These are phyloP conservation scores for Penaeus indicus DNA, from an alignment of 1,140 invertebrate species.

Conservation along the genomic window DNA sequence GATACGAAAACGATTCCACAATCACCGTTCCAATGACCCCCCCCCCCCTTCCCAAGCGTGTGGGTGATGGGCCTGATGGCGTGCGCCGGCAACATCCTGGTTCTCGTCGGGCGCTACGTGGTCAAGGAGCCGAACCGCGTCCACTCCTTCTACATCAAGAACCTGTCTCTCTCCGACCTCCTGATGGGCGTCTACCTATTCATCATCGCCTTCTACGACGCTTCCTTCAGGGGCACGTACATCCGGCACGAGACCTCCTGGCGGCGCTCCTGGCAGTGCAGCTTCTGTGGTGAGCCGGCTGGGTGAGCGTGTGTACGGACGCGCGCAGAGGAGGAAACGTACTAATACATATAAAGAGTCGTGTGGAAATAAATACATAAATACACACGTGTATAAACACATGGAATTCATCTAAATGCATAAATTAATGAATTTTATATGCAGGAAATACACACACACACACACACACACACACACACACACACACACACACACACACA, in stretches of 20 bases:
- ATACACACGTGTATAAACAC: too few relatives aligned
- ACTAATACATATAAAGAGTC: too few relatives aligned
- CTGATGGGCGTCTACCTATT: conserved; percentile 57
- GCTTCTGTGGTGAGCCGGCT: conserved; percentile 15
- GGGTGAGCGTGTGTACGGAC: not conserved
- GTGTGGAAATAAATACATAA: too few relatives aligned
- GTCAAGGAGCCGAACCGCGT: conserved; percentile 54
- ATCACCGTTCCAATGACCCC: not conserved
- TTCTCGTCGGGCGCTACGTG: conserved; percentile 42
- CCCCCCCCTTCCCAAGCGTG: not conserved
- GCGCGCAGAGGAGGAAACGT: too few relatives aligned
- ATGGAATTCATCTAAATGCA: too few relatives aligned
- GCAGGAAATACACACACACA: too few relatives aligned
- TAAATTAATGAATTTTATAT: too few relatives aligned
- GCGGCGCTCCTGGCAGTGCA: conserved; percentile 53
- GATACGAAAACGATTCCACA: too few relatives aligned
- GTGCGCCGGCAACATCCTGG: conserved; percentile 42
- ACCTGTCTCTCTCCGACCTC: conserved; percentile 48
- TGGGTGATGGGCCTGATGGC: conserved; percentile 53
- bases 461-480: too few relatives aligned
- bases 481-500: too few relatives aligned
- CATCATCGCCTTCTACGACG: conserved; percentile 58
- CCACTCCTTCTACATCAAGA: conserved; percentile 60
- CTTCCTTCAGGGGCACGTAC: conserved; percentile 51
- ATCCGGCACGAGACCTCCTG: conserved; percentile 51